Base-by-base conservation (phyloP, 2,888 invertebrate genomes). In the Phaedon cochleariae region DNA sequence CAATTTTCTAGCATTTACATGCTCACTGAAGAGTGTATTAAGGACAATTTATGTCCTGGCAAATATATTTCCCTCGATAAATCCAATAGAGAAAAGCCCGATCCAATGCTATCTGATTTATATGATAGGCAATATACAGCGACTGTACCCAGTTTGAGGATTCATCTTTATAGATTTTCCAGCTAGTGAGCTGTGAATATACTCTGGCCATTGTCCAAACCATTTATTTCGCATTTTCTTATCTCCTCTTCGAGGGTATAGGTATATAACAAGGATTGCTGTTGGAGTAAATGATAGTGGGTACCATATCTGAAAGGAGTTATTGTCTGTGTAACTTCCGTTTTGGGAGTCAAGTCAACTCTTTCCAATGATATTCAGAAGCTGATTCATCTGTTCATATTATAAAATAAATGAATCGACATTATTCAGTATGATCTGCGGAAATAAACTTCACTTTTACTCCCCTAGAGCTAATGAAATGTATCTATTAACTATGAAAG, bases 141-240 rank as follows among this genome's bases (percentile, higher is more conserved):
- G 63, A 65, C 65, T 65, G 59, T 51, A 41, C 63, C 67, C 67
- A 62, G 60, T 65, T 64, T 65, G 67, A 59, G 65, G 59, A 67
- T 67, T 61, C 67, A 69, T 69, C 67, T 69, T 65, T 65, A 69
- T 68, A 59, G 64, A 67, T 68, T 66, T 68, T 65, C 62, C 66
- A 60, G 57, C 71, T 79, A 81, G 80, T 81, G 80, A 80, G 77
- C 77, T 76, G 79, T 75, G 75, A 80, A 78, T 74, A 74, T 76
- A 41, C 53, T 55, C 76, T 75, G 77, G 77, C 80, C 78, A 79
- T 80, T 81, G 81, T 81, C 81, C 81, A 81, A 79, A 77, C 80
- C 81, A 80, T 81, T 81, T 79, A 76, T 79, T 80, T 78, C 77
- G 70, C 76, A 78, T 78, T 75, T 73, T 75, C 60, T 62, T 59